Conservation (phyloP, 2,113 vertebrate genomes). For the Ochotona curzoniae region DNA sequence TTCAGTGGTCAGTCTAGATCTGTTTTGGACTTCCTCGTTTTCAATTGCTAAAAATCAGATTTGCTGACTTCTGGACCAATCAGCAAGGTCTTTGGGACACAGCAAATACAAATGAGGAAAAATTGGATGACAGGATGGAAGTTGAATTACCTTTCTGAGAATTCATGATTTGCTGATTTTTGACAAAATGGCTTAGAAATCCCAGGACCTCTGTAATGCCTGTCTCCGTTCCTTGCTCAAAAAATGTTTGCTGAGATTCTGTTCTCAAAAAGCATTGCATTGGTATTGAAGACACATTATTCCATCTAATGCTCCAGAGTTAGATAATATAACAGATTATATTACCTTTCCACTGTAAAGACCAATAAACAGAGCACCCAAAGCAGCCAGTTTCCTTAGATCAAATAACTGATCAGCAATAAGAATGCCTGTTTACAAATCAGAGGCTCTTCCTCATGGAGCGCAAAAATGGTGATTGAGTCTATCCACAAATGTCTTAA, state of each 20-base stretch:
- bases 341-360: background rate
- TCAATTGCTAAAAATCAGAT: background rate
- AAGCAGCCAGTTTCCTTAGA: background rate
- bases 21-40: background rate
- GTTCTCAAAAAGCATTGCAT: background rate
- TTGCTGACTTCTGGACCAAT: background rate
- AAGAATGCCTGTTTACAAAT: background rate
- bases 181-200: background rate
- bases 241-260: background rate
- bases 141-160: background rate
- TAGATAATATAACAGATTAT: too few relatives aligned
- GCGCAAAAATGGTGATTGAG: background rate
- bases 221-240: background rate
- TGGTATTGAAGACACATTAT: background rate
- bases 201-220: background rate
- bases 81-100: background rate
- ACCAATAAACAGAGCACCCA: background rate
- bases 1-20: background rate
- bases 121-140: background rate
- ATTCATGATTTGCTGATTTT: background rate
- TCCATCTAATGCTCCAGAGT: background rate
- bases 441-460: accelerated
- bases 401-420: background rate
- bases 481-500: background rate
- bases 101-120: background rate